Evolutionary conservation across 2,797 vertebrate genomes (phyloP).

Genomic region (Lithobates sylvaticus): DNA sequence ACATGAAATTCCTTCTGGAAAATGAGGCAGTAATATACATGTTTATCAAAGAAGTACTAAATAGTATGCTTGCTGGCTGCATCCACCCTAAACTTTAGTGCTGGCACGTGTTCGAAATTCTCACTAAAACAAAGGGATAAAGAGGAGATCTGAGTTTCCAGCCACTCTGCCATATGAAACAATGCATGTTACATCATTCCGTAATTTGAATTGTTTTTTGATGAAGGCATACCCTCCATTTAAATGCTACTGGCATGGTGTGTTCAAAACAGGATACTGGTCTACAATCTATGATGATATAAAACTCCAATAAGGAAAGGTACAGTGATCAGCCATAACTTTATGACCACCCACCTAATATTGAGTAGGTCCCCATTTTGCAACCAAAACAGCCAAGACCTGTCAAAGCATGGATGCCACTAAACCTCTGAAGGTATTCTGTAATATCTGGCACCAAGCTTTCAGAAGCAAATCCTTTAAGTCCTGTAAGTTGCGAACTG

Average conservation of each 20-base stretch:
- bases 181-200: neutral
- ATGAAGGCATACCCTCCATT: neutral
- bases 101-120: neutral
- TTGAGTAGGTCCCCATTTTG: no score
- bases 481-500: no score
- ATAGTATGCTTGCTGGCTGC: neutral
- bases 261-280: neutral
- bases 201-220: neutral
- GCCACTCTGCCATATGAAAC: neutral
- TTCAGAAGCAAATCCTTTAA: no score
- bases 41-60: neutral
- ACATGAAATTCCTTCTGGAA: slow-evolving; percentile 23
- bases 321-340: no score
- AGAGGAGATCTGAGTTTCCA: slow-evolving; percentile 1
- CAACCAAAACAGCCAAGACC: no score
- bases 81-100: neutral
- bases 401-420: no score
- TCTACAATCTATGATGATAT: neutral
- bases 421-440: no score
- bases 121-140: slow-evolving; percentile 1
- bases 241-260: neutral
- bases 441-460: no score
- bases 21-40: slow-evolving; percentile 11
- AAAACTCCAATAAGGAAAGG: no score
- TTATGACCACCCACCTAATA: no score